Percentiles rank a stretch among this genome's conserved stretches.
Evolutionary conservation across 2,797 vertebrate species (phyloP).

Genomic region (Spinus olivaceus): DNA sequence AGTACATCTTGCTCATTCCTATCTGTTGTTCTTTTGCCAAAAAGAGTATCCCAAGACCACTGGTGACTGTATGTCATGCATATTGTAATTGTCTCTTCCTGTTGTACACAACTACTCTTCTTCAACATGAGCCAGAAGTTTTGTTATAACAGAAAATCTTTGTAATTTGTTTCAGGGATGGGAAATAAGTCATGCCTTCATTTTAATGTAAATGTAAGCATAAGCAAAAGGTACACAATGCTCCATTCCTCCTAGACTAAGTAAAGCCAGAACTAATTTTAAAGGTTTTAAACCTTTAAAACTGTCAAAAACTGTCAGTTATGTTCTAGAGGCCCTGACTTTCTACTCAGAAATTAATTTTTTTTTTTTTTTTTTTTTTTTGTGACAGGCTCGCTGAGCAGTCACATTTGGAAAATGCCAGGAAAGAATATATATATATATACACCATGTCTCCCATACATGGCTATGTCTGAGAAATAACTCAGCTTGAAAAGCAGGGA

Average conservation of each 20-base stretch:
- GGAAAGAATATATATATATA: not conserved
- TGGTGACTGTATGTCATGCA: not conserved
- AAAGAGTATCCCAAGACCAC: not conserved
- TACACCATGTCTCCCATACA: not conserved
- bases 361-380: not conserved
- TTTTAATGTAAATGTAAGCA: not conserved
- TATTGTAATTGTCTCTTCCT: accelerated
- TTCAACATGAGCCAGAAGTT: not conserved
- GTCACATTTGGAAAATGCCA: not conserved
- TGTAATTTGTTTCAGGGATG: not conserved
- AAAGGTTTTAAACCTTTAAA: not conserved
- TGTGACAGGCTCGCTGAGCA: not conserved
- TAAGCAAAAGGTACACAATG: not conserved
- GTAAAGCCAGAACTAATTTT: not conserved
- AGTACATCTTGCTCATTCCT: not conserved
- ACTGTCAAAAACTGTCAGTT: not conserved
- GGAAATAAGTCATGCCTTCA: not conserved
- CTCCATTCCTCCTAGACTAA: not conserved
- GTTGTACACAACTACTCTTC: not conserved
- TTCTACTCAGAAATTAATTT: not conserved
- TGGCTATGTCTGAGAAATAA: not conserved
- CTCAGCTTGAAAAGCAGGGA: not conserved
- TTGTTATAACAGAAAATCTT: not conserved
- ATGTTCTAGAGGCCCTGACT: not conserved
- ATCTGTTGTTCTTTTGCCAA: not conserved